Evolutionary conservation across 2,113 vertebrate genomes (phyloP), one percentile per base, ranked within the genome.

Genomic region (Cranoglanis bouderius): DNA sequence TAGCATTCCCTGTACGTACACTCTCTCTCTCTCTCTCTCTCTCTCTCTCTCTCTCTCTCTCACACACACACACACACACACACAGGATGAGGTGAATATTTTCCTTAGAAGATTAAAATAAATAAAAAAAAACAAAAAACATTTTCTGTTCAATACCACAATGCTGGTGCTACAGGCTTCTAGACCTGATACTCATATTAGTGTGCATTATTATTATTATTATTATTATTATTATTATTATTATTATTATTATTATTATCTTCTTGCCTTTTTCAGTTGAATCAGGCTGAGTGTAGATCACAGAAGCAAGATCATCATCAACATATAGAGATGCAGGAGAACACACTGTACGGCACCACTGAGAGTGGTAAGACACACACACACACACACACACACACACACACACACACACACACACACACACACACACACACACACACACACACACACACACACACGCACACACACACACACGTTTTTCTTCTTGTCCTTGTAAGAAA

Each of bases 1-100:
- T 95, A 59, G 96, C 96, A 0, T 97, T 97, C 85, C 94, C 93
- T 0, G 96, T 96, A 92, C 91, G 94, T 93, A 59, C n/a, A 65
- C 19, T 21, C 63, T 40, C 84, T 74, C 63, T 32, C 12, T 0
- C 46, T 63, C 49, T 57, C 57, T 43, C 82, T 49, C 19, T 26
- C 59, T 26, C 19, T 26, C 59, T 26, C 19, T 26, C 59, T 26
- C 19, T 26, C 59, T 29, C 59, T 29, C 21, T 2, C 24, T 9
- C 83, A 67, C 82, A 61, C 82, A 84, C 53, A 55, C 35, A 86
- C 49, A 59, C 51, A 57, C 19, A 85, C 67, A 82, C 51, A 82
- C 29, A 82, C 46, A 82, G 2, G 49, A 32, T 29, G 29, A 4
- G 12, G 18, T 63, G 14, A 63, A 63, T 10, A 8, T 10, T 63